Conservation (phyloP, 2,888 invertebrate species). For the Bedellia somnulentella region DNA sequence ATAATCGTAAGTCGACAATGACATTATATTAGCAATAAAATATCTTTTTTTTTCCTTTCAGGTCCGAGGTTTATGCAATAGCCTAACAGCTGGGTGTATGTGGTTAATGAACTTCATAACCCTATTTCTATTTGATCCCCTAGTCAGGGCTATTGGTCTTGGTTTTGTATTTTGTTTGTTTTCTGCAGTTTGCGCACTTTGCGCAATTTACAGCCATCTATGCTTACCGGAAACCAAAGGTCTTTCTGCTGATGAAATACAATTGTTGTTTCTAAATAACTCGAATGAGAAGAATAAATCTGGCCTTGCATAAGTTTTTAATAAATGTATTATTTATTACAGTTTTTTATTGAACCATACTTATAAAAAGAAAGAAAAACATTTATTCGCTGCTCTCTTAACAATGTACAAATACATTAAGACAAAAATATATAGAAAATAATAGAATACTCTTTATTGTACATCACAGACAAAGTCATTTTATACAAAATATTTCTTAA, state of each 20-base stretch:
- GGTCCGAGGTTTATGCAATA: conserved; percentile 31
- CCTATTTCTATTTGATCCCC: conserved; percentile 28
- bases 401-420: no score
- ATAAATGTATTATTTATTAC: neutral
- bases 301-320: neutral
- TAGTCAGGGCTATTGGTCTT: conserved; percentile 25
- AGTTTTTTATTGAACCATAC: no score
- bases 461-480: no score
- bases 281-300: conserved; percentile 7
- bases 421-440: no score
- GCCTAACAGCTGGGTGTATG: conserved; percentile 19
- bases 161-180: conserved; percentile 37
- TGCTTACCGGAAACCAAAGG: conserved; percentile 45
- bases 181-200: conserved; percentile 24
- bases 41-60: conserved; percentile 10
- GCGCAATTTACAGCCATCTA: conserved; percentile 23
- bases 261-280: conserved; percentile 22
- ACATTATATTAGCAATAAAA: neutral
- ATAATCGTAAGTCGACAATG: no score
- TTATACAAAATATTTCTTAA: no score
- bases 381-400: no score
- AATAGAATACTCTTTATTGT: no score
- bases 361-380: no score
- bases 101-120: conserved; percentile 31
- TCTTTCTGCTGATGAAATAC: conserved; percentile 28